Percentiles rank a stretch among this genome's conserved stretches.
Evolutionary conservation across 2,113 vertebrate genomes (phyloP).

Genomic region (Phocoena phocoena): DNA sequence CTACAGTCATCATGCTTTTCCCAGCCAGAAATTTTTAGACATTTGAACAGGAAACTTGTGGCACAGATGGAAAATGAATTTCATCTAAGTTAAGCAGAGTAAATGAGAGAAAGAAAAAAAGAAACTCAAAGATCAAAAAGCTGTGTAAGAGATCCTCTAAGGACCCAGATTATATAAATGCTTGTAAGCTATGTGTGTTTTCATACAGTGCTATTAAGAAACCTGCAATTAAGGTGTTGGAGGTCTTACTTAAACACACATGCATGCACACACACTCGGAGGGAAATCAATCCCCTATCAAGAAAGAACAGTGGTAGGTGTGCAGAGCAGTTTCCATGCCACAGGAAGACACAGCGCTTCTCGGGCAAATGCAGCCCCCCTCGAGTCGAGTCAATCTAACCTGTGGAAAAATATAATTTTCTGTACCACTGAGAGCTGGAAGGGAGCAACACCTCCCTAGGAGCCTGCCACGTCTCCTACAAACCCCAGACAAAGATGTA

Average conservation of each 20-base stretch:
- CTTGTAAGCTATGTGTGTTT: conserved; percentile 49
- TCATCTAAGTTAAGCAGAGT: conserved; percentile 56
- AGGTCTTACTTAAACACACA: conserved; percentile 50
- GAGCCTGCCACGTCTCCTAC: conserved; percentile 8
- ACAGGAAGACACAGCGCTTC: not conserved
- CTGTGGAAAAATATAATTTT: conserved; percentile 63
- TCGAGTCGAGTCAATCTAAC: conserved; percentile 28
- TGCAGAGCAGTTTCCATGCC: not conserved
- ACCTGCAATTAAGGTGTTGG: conserved; percentile 75
- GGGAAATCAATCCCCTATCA: conserved; percentile 49
- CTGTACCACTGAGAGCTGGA: not conserved
- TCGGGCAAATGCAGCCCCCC: not conserved
- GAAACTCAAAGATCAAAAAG: conserved; percentile 54
- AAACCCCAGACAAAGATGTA: conserved; percentile 7
- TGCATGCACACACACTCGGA: not conserved
- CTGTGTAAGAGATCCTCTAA: conserved; percentile 45
- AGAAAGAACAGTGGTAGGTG: conserved; percentile 28
- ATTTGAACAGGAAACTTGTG: conserved; percentile 37
- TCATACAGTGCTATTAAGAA: conserved; percentile 63
- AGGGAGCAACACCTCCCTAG: conserved; percentile 33
- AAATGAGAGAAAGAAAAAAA: not conserved
- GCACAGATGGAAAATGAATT: conserved; percentile 63
- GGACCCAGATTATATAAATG: conserved; percentile 46
- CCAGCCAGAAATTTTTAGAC: conserved; percentile 53
- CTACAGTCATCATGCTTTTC: conserved; percentile 8